A percentile compares a stretch with the other conserved stretches of the same genome.
phyloP scores from a whole-genome alignment of 2,113 vertebrate species.

The Megaceryle torquata region DNA sequence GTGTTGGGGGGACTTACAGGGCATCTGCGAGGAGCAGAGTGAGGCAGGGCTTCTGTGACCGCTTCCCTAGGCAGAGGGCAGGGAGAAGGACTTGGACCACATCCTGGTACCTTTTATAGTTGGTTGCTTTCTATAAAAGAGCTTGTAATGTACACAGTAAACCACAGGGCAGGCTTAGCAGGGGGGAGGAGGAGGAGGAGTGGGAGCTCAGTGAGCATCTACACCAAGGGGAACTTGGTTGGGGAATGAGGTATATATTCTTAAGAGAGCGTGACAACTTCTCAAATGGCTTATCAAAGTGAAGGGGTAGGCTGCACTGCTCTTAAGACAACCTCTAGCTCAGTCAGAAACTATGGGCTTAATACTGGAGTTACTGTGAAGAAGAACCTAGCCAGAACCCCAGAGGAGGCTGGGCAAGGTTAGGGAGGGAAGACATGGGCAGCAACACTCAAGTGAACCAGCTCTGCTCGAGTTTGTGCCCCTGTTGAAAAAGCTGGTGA shows the following conservation, averaged over 20 bases:
- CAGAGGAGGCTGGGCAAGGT: neutral
- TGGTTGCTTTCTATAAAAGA: slow-evolving; percentile 48
- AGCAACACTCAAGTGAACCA: neutral
- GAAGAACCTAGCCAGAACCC: neutral
- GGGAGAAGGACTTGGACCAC: slow-evolving; percentile 20
- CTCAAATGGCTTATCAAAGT: slow-evolving; percentile 7
- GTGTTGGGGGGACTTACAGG: neutral
- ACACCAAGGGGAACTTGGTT: neutral
- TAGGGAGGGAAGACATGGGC: neutral
- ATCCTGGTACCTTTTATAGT: slow-evolving; percentile 47
- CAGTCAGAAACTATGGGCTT: neutral
- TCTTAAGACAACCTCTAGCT: neutral
- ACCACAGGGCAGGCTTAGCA: slow-evolving; percentile 19
- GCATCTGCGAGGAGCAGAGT: accelerated
- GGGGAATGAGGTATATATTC: neutral
- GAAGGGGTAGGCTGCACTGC: neutral
- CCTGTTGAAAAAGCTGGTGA: neutral
- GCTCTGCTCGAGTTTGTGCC: neutral
- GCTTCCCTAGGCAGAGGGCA: neutral
- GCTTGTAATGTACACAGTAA: slow-evolving; percentile 15
- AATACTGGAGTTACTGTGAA: neutral
- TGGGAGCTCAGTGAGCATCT: neutral
- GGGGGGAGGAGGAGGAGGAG: neutral
- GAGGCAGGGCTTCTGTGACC: neutral
- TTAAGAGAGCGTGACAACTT: neutral